Evolutionary conservation across 1,140 invertebrate genomes (phyloP), one percentile per base, ranked within the genome.

Genomic region (Drosophila pandora): DNA sequence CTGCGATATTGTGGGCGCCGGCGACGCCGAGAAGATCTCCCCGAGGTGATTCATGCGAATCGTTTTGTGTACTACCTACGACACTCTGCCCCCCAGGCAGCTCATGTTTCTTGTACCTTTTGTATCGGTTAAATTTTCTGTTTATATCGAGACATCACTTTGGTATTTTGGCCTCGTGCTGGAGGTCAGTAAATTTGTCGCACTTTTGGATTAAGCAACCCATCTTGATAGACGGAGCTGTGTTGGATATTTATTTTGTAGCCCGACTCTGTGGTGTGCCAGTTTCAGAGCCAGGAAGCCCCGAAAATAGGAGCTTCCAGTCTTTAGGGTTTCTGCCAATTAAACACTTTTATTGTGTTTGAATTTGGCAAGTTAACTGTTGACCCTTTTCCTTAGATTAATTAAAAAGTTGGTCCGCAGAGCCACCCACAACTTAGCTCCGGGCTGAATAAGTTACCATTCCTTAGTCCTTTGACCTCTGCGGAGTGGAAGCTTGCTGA

Each of bases 1-100:
- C 37, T 48, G 45, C 13, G 65, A 71, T 21, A 67, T 50, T n/a
- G 68, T 67, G 21, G 82, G 83, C 6, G 82, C 78, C 34, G 82
- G 83, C 12, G 82, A 87, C 55, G 76, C 78, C 6, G 50, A 85
- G 28, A 54, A 73, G 47, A 55, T 32, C n/a, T 37, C 58, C 2
- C 25, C 53, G n/a, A 60, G 39, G 8, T 75, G 22, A 75, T 34
- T 45, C 7, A 28, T 30, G 22, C 32, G 13, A 74, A 23, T 45
- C 10, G 25, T 41, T 56, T 56, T 63, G 28, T 34, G 47, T 65
- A 54, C 59, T 17, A 2, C 13, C 39, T 6, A 17, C 39, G 10
- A 13, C 37, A 12, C n/a, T 13, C 13, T 47, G 43, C 43, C 17
- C 17, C 21, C 6, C 28, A 17, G 30, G 28, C 49, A 34, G 50